Percentiles rank a stretch among this genome's conserved stretches.
Evolutionary conservation across 1,140 invertebrate species (phyloP).

Genomic region (Drosophila azteca): DNA sequence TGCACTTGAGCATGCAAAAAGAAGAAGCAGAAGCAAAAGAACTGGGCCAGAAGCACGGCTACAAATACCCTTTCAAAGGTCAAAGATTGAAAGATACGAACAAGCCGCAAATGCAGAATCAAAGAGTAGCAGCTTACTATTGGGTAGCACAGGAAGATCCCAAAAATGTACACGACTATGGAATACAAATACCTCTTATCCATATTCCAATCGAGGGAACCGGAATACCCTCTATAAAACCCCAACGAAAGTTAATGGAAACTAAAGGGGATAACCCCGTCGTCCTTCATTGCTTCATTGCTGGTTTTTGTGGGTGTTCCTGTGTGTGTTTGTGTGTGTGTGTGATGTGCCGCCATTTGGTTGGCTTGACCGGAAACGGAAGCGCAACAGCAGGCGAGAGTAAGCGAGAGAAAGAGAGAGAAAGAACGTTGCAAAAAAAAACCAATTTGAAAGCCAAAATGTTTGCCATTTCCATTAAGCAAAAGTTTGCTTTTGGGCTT

Average conservation of each 20-base stretch:
- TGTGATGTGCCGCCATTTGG: constrained; percentile 38
- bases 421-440: constrained; percentile 16
- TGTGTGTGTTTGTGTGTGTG: constrained; percentile 3
- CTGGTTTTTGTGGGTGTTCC: too few species aligned
- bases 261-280: too few species aligned
- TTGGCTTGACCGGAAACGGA: constrained; percentile 66
- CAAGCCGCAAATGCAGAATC: not conserved
- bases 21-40: constrained; percentile 3
- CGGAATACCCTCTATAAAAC: too few species aligned
- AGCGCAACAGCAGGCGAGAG: constrained; percentile 36
- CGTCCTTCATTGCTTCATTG: too few species aligned
- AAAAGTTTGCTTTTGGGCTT: constrained; percentile 35
- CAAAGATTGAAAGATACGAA: too few species aligned
- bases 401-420: not conserved
- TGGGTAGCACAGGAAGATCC: too few species aligned
- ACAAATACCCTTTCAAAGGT: not conserved
- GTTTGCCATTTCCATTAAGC: constrained; percentile 63
- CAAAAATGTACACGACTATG: too few species aligned
- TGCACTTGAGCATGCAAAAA: constrained; percentile 70
- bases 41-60: not conserved
- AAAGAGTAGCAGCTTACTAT: too few species aligned
- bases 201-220: not conserved
- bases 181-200: not conserved
- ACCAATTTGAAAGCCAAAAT: constrained; percentile 62
- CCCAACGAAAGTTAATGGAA: too few species aligned